Base-by-base conservation (phyloP, 2,113 vertebrate species). In the Mobula birostris region DNA sequence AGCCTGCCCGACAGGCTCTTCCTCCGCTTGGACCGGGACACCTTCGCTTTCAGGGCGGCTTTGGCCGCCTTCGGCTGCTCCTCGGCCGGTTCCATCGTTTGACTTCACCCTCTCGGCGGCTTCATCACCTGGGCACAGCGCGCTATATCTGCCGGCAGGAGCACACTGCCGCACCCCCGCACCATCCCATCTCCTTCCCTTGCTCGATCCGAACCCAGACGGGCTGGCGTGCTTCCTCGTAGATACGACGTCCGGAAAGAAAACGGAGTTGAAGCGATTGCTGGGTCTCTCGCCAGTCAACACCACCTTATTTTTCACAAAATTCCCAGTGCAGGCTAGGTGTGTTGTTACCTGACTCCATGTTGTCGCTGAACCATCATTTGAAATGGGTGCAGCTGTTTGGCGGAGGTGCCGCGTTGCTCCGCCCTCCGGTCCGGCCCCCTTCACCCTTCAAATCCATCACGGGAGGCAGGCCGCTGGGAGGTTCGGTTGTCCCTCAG, bases 1-100 rank as follows among this genome's bases (percentile, higher is more conserved):
- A 95, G 95, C 82, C 63, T 90, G 29, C 85, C 85, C 12, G 85
- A 90, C 61, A 90, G 63, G 29, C 61, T 66, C 8, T 66, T 90
- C 95, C 93, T 40, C 90, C 94, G 17, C 94, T 77, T 32, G 48
- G 94, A 94, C 12, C n/a, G 14, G 83, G n/a, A n/a, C 29, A 90
- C 2, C 29, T 90, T 66, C 14, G 29, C n/a, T 29, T 90, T 90
- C 12, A 66, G 24, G 61, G 29, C 66, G 85, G 61, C 1, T 17
- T 32, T 88, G 83, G 7, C 56, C 56, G 29, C 27, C 27, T 63
- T 90, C 17, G 29, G n/a, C 85, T 27, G 40, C 19, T 58, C 12
- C 27, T 19, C 17, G 72, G 68, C 11, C 11, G 82, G 29, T 15
- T 76, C 76, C 94, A 72, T 94, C 90, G 17, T 40, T 24, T 24